Evolutionary conservation across 2,888 invertebrate genomes (phyloP).

Genomic region (Agrotis ipsilon): DNA sequence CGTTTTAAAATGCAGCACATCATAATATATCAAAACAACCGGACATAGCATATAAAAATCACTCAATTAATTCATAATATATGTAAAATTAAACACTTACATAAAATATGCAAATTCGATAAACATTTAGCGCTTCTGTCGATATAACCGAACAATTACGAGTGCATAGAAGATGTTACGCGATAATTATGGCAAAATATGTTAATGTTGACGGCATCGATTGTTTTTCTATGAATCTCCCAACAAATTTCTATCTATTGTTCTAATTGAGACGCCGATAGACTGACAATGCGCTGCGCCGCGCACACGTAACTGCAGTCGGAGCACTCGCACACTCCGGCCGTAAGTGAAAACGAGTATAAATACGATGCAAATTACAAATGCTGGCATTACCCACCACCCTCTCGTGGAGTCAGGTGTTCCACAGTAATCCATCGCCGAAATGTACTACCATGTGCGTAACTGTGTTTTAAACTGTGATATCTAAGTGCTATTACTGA

Average conservation of each 20-base stretch:
- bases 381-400: conserved; percentile 86
- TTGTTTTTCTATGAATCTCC: conserved; percentile 80
- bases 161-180: conserved; percentile 62
- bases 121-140: conserved; percentile 40
- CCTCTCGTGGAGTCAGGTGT: conserved; percentile 83
- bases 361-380: conserved; percentile 90
- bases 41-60: not conserved
- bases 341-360: conserved; percentile 88
- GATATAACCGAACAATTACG: conserved; percentile 68
- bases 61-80: conserved; percentile 22
- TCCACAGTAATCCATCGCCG: conserved; percentile 71
- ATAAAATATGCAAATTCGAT: conserved; percentile 60
- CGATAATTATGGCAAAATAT: conserved; percentile 73
- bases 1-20: too few relatives aligned
- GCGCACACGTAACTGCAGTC: conserved; percentile 83
- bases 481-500: conserved; percentile 54
- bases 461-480: conserved; percentile 69
- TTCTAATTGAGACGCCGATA: conserved; percentile 82
- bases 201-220: conserved; percentile 68
- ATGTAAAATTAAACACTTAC: conserved; percentile 43
- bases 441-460: conserved; percentile 90
- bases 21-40: conserved; percentile 2
- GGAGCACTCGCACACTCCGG: conserved; percentile 81
- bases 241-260: conserved; percentile 89
- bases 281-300: conserved; percentile 82